Percentiles rank a stretch among this genome's conserved stretches.
Conservation (phyloP, 2,888 invertebrate genomes). For the Linnaemya vulpina region DNA sequence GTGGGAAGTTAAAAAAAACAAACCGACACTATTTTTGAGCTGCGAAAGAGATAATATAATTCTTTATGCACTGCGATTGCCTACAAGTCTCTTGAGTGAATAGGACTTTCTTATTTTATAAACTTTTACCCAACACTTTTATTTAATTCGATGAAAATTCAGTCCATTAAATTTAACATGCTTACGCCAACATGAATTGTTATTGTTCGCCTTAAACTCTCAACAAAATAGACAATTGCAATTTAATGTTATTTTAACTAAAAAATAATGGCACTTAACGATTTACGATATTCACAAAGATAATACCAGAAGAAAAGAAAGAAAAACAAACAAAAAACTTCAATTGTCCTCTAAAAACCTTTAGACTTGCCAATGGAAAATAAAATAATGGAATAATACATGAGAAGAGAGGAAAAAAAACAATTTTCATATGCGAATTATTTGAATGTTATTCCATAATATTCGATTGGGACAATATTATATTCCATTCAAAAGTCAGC, state of each 20-base stretch:
- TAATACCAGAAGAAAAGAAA: neutral
- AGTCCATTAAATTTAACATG: conserved; percentile 35
- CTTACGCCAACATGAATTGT: conserved; percentile 21
- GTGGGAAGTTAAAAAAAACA: too few species aligned
- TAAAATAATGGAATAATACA: conserved; percentile 5
- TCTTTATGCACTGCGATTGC: too few species aligned
- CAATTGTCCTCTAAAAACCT: neutral
- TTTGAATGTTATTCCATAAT: conserved; percentile 35
- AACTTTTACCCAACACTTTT: too few species aligned
- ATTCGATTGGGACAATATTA: conserved; percentile 51
- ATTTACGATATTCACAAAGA: neutral
- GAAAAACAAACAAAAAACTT: neutral
- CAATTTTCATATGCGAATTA: neutral
- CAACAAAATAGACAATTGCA: conserved; percentile 50
- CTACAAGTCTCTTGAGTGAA: too few species aligned
- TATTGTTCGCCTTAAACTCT: conserved; percentile 4
- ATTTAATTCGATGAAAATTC: neutral
- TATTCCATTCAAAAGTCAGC: conserved; percentile 53
- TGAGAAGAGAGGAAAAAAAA: neutral
- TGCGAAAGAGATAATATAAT: too few species aligned
- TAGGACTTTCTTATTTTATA: too few species aligned
- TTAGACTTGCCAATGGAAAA: neutral
- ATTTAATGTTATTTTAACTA: conserved; percentile 51
- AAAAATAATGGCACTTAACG: conserved; percentile 32
- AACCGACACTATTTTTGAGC: too few species aligned